Evolutionary conservation across 2,888 invertebrate genomes (phyloP), one percentile per base, ranked within the genome.

Genomic region (Aquatica leii): DNA sequence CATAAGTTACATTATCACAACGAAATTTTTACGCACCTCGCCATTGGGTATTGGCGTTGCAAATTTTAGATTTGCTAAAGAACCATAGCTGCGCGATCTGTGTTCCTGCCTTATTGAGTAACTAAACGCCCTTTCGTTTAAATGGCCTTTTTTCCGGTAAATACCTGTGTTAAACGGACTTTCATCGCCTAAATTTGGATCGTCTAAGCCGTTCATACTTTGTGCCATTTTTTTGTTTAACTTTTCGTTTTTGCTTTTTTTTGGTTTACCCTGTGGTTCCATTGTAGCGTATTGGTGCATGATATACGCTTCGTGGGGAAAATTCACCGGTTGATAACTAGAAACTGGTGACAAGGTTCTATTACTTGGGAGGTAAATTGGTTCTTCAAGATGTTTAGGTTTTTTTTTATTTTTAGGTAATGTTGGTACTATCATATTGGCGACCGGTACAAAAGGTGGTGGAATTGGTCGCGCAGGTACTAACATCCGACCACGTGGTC

Each of bases 101-200:
- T 96, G 95, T 80, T 96, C 96, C 80, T 96, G 95, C 60, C 96
- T 85, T 77, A 96, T 96, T 72, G 95, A 95, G 83, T 96, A 95
- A 59, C 94, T 94, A 79, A 96, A 96, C 18, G 96, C 96, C 54
- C 95, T 85, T 80, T 96, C 96, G 81, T 96, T 96, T 69, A 96
- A 82, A 76, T 96, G 95, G 0, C 95, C 95, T 76, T 95, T 95
- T 77, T 94, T 91, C 73, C 93, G 85, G 78, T 95, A 95, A 67
- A 95, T 95, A n/a, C 92, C 92, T 0, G 92, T 91, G 53, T 94
- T 88, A 75, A 87, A 89, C 8, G 88, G 87, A 40, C 88, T 88
- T 61, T 86, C 86, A 62, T 81, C 69, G 73, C 70, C 71, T 49
- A 81, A 65, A 74, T 79, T 80, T 1, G 82, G 81, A 71, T 82